Percentiles rank a stretch among this genome's conserved stretches.
phyloP scores from a whole-genome alignment of 1,140 invertebrate genomes.

The Drosophila mojavensis region DNA sequence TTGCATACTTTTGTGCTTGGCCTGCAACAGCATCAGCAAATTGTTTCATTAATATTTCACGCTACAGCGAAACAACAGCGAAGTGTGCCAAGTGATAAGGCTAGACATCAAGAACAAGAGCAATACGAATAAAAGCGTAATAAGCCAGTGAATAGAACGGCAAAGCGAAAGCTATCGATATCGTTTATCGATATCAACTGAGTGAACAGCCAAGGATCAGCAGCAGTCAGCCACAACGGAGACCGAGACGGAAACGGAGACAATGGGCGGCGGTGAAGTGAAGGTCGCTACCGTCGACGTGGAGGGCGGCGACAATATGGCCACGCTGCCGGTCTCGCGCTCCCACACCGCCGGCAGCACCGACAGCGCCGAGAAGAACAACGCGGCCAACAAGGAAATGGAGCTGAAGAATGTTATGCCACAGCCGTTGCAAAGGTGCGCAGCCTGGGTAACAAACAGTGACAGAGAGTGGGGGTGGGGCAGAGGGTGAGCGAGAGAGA shows the following conservation, averaged over 20 bases:
- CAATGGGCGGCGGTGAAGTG: conserved; percentile 90
- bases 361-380: conserved; percentile 91
- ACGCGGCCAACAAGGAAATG: conserved; percentile 93
- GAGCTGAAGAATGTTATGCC: conserved; percentile 92
- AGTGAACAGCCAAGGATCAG: conserved; percentile 17
- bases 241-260: conserved; percentile 74
- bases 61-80: conserved; percentile 39
- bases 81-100: conserved; percentile 25
- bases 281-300: conserved; percentile 94
- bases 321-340: conserved; percentile 91
- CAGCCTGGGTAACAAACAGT: conserved; percentile 18
- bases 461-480: background rate
- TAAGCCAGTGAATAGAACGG: conserved; percentile 1
- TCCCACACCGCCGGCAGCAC: conserved; percentile 87
- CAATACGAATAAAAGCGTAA: background rate
- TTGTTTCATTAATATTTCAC: conserved; percentile 62
- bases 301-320: conserved; percentile 92
- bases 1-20: conserved; percentile 46
- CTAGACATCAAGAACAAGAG: conserved; percentile 22
- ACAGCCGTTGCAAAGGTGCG: conserved; percentile 91
- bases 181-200: conserved; percentile 35
- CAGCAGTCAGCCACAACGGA: conserved; percentile 67
- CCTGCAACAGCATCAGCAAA: conserved; percentile 56
- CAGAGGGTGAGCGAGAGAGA: background rate
- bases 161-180: conserved; percentile 12